These are phyloP conservation scores for Pampus argenteus DNA, from an alignment of 2,797 vertebrate genomes.

Conservation along the genomic window DNA sequence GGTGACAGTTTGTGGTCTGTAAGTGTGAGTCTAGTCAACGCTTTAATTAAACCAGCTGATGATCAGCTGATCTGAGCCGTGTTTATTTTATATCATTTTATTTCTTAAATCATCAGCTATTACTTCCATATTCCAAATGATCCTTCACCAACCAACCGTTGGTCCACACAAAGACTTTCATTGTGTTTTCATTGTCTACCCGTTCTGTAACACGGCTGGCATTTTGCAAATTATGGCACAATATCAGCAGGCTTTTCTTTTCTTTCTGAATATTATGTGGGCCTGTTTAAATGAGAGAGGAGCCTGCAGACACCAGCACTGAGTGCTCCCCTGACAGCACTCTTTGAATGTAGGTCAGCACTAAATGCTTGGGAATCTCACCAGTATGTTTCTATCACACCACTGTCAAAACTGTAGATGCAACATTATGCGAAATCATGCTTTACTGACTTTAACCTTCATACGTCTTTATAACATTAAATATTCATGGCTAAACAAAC, in stretches of 20 bases:
- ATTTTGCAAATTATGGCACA: neutral
- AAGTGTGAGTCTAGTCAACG: neutral
- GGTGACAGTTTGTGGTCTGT: neutral
- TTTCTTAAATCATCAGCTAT: neutral
- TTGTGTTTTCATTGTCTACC: neutral
- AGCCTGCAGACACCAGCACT: constrained; percentile 27
- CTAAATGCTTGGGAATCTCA: constrained; percentile 34
- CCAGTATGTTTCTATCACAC: constrained; percentile 8
- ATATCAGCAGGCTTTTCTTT: neutral
- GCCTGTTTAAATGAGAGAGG: constrained; percentile 15
- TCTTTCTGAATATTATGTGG: neutral
- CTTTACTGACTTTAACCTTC: no score
- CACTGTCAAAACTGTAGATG: neutral
- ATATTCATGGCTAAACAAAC: no score
- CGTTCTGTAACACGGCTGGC: neutral
- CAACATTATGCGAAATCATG: neutral
- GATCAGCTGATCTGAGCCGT: neutral
- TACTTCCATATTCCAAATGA: neutral
- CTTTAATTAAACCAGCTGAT: constrained; percentile 3
- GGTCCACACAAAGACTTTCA: neutral
- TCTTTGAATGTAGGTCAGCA: constrained; percentile 43
- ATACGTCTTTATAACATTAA: no score
- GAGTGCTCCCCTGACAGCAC: constrained; percentile 11
- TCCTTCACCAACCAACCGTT: neutral
- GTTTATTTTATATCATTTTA: constrained; percentile 5